A percentile compares a stretch with the other conserved stretches of the same genome.
These are phyloP conservation scores for Halictus quadricinctus DNA, from an alignment of 2,888 invertebrate genomes.

Conservation along the genomic window DNA sequence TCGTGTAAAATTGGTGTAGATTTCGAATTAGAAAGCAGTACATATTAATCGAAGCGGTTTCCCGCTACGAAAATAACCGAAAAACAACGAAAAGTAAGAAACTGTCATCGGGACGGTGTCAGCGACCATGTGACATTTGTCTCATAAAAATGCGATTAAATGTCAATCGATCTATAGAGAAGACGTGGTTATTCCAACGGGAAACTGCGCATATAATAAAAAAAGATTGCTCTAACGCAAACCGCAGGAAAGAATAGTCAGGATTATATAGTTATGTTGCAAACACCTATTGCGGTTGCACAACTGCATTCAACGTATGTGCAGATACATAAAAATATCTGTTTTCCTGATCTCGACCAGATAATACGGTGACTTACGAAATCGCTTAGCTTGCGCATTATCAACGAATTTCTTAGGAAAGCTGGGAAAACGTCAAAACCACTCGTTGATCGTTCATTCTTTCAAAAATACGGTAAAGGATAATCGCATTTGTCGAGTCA, in stretches of 20 bases:
- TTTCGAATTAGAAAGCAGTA: background rate
- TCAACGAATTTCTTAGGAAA: background rate
- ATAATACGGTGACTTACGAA: conserved; percentile 15
- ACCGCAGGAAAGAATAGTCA: conserved; percentile 14
- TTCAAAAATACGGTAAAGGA: conserved; percentile 29
- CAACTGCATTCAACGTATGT: conserved; percentile 66
- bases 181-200: background rate
- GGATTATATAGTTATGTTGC: conserved; percentile 4
- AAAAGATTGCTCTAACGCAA: background rate
- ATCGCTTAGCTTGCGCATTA: background rate
- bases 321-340: conserved; percentile 11
- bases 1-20: background rate
- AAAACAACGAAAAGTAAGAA: background rate
- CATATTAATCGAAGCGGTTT: background rate
- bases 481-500: conserved; percentile 59
- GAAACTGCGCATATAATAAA: background rate
- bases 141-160: conserved; percentile 37
- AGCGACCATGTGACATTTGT: conserved; percentile 60
- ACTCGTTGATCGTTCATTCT: conserved; percentile 13
- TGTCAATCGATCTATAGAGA: conserved; percentile 10
- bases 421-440: no score
- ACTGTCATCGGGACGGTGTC: conserved; percentile 33
- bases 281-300: conserved; percentile 65
- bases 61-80: background rate
- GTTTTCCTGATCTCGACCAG: background rate